These are phyloP conservation scores for Microctenopoma steveboyesi DNA, from an alignment of 2,797 vertebrate genomes.

Conservation along the genomic window DNA sequence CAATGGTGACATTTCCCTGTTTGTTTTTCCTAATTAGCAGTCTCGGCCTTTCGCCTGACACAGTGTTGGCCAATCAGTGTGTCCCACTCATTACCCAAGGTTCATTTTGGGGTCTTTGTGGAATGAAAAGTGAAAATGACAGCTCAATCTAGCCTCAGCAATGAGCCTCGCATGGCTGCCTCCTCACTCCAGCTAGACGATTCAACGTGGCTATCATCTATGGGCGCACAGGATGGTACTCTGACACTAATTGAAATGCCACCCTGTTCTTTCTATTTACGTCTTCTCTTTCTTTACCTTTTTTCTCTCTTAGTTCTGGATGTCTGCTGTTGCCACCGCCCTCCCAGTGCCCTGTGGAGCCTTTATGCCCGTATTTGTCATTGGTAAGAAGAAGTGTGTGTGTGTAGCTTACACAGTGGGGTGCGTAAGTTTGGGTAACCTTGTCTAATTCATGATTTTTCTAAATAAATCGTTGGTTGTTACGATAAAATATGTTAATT, in stretches of 20 bases:
- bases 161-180: conserved; percentile 36
- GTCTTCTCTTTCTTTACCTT: conserved; percentile 19
- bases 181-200: conserved; percentile 35
- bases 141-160: conserved; percentile 63
- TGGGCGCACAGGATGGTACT: conserved; percentile 22
- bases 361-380: conserved; percentile 98
- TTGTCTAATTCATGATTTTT: no score
- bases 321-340: conserved; percentile 97
- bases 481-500: no score
- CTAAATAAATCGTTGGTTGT: no score
- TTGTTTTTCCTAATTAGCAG: conserved; percentile 68
- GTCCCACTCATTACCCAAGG: conserved; percentile 61
- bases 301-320: conserved; percentile 90
- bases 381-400: conserved; percentile 79
- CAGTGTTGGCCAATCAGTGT: conserved; percentile 44
- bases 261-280: conserved; percentile 40
- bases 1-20: conserved; percentile 67
- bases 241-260: conserved; percentile 65
- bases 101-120: conserved; percentile 67
- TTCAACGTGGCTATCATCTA: conserved; percentile 45
- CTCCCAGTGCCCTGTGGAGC: conserved; percentile 97
- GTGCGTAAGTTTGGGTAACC: no score
- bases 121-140: conserved; percentile 66
- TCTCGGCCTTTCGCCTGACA: conserved; percentile 25
- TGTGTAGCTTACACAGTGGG: neutral